Conservation (phyloP, 1,140 invertebrate genomes). For the Brachionus koreanus region DNA sequence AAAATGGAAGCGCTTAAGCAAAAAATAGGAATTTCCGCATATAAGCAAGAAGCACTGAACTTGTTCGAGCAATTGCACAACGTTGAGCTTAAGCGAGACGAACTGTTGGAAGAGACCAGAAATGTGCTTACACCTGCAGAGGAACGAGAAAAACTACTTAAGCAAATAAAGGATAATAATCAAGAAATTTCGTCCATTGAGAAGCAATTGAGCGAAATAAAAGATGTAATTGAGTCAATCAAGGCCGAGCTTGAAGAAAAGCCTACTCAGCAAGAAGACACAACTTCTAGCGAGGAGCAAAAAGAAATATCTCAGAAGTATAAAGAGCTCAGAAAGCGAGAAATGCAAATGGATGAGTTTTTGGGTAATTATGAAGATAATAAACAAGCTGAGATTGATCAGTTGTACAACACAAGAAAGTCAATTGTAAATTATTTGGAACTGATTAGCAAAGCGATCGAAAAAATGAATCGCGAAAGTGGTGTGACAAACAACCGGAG, state of each 20-base stretch:
- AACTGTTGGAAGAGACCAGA: conserved; percentile 19
- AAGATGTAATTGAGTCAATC: conserved; percentile 28
- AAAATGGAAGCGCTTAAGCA: conserved; percentile 32
- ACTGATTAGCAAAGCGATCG: conserved; percentile 18
- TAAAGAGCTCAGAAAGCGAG: conserved; percentile 19
- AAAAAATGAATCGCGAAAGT: neutral
- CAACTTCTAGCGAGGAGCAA: neutral
- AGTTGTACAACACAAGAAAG: conserved; percentile 12
- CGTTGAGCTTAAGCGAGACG: conserved; percentile 25
- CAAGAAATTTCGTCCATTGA: conserved; percentile 38
- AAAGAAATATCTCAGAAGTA: conserved; percentile 41
- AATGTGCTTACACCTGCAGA: conserved; percentile 29
- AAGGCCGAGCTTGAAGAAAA: conserved; percentile 32
- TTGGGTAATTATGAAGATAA: neutral
- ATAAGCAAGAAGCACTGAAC: conserved; percentile 42
- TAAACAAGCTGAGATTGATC: neutral
- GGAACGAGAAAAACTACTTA: conserved; percentile 33
- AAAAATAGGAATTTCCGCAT: neutral
- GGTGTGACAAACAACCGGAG: neutral
- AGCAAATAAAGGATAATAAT: conserved; percentile 44
- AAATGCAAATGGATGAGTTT: conserved; percentile 44
- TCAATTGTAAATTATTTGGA: conserved; percentile 22
- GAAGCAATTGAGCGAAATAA: conserved; percentile 28
- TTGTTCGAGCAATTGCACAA: conserved; percentile 34
- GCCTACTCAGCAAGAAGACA: neutral